Percentiles rank a stretch among this genome's conserved stretches.
phyloP scores from a whole-genome alignment of 2,113 vertebrate genomes.

The Poicephalus gulielmi region DNA sequence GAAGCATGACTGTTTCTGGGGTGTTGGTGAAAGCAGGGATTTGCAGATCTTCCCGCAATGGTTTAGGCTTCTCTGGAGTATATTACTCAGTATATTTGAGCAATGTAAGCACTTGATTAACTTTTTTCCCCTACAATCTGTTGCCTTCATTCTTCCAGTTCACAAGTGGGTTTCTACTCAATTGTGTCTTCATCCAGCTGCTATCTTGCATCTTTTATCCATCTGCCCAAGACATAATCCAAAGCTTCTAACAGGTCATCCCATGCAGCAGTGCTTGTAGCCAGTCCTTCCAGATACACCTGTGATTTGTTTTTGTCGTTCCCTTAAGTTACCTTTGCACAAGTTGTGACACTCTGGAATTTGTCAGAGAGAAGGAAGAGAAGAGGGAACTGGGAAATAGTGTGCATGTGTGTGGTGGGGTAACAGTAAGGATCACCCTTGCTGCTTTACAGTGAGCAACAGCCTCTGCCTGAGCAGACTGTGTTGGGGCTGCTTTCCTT shows the following conservation, averaged over 20 bases:
- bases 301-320: neutral
- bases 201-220: neutral
- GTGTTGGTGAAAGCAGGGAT: neutral
- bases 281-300: neutral
- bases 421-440: neutral
- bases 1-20: neutral
- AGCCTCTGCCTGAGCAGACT: neutral
- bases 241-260: neutral
- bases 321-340: neutral
- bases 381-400: neutral
- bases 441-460: neutral
- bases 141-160: neutral
- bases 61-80: neutral
- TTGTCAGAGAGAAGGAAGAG: neutral
- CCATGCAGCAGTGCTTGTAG: neutral
- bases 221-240: neutral
- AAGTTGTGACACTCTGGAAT: neutral
- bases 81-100: neutral
- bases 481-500: neutral
- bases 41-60: neutral
- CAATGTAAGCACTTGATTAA: neutral
- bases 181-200: neutral
- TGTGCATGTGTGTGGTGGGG: neutral
- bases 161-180: neutral
- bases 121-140: neutral